Evolutionary conservation across 2,888 invertebrate species (phyloP).

Genomic region (Portevinia maculata): DNA sequence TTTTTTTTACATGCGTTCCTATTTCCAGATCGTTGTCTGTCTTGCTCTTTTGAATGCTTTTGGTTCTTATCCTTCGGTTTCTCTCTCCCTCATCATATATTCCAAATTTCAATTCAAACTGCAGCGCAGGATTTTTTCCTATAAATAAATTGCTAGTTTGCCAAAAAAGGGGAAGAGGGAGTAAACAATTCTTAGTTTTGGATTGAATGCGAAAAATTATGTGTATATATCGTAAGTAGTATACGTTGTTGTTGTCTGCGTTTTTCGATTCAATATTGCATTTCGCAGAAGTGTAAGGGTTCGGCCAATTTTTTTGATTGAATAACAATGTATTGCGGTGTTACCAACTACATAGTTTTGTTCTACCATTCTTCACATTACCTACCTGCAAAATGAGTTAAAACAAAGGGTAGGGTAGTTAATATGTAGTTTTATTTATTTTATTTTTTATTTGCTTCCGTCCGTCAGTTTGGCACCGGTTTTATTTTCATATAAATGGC

Average conservation of each 20-base stretch:
- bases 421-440: conserved; percentile 24
- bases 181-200: conserved; percentile 28
- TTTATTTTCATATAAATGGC: conserved; percentile 38
- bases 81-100: background rate
- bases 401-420: conserved; percentile 8
- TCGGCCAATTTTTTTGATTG: conserved; percentile 34
- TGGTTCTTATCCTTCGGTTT: background rate
- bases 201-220: conserved; percentile 50
- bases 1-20: background rate
- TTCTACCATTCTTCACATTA: background rate
- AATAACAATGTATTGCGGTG: conserved; percentile 20
- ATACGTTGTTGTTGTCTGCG: background rate
- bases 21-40: no score
- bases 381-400: conserved; percentile 22
- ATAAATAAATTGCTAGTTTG: conserved; percentile 28
- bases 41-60: conserved; percentile 25
- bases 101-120: background rate
- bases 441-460: conserved; percentile 38
- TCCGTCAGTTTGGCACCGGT: conserved; percentile 65
- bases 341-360: conserved; percentile 28
- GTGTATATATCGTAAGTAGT: conserved; percentile 63
- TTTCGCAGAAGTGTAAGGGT: background rate
- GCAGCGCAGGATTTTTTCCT: conserved; percentile 33
- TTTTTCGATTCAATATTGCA: conserved; percentile 18
- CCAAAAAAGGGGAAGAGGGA: conserved; percentile 33